Percentiles rank a stretch among this genome's conserved stretches.
Evolutionary conservation across 2,888 invertebrate species (phyloP).

Genomic region (Mimas tiliae): DNA sequence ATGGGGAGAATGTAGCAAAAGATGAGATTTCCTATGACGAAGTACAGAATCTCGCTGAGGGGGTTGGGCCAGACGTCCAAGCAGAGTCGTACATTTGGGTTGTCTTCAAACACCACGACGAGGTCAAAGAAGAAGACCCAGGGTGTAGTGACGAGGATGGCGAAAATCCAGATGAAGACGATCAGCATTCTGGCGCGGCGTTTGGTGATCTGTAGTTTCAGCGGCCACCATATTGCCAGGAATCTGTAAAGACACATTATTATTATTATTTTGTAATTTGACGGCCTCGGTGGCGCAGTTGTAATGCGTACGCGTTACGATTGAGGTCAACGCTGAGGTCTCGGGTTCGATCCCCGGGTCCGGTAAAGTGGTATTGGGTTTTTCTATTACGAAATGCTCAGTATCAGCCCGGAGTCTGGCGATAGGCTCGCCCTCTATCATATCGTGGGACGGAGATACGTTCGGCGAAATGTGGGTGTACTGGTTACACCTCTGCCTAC

Average conservation of each 20-base stretch:
- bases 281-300: no score
- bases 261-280: no score
- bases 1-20: constrained; percentile 96
- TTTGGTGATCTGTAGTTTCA: constrained; percentile 96
- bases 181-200: constrained; percentile 94
- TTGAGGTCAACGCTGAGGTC: no score
- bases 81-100: constrained; percentile 90
- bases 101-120: constrained; percentile 89
- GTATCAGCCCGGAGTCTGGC: no score
- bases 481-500: no score
- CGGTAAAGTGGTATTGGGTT: no score
- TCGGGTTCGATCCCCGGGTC: no score
- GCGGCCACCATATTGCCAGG: constrained; percentile 97
- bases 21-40: constrained; percentile 94
- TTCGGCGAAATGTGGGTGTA: no score
- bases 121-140: constrained; percentile 96
- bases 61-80: constrained; percentile 94
- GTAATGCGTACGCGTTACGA: no score
- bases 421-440: no score
- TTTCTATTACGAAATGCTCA: no score
- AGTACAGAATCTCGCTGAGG: constrained; percentile 92
- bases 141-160: constrained; percentile 93
- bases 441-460: no score
- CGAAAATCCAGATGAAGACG: constrained; percentile 94
- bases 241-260: constrained; percentile 86